These are phyloP conservation scores for Enteromius argenteus DNA, from an alignment of 2,797 vertebrate species.

Conservation along the genomic window DNA sequence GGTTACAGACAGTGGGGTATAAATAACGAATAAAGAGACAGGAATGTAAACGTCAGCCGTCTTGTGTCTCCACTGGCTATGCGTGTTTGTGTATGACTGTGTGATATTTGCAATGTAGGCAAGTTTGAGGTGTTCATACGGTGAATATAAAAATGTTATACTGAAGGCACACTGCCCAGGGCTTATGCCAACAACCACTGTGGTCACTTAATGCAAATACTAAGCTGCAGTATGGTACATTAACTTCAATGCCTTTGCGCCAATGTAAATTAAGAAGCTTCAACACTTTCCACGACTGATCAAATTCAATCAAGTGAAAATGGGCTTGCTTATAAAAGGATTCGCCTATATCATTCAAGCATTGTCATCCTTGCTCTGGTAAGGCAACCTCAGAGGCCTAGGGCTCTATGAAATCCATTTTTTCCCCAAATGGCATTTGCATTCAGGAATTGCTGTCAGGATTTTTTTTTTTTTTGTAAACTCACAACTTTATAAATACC, in stretches of 20 bases:
- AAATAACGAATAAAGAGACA: slow-evolving; percentile 40
- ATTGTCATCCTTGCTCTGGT: neutral
- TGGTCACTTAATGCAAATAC: slow-evolving; percentile 48
- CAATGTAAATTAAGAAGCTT: slow-evolving; percentile 24
- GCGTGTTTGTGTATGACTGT: slow-evolving; percentile 25
- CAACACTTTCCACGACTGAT: slow-evolving; percentile 35
- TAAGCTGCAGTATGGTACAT: slow-evolving; percentile 25
- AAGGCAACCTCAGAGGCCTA: neutral
- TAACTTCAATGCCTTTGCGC: slow-evolving; percentile 35
- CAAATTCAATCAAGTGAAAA: slow-evolving; percentile 31
- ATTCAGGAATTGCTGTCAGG: too few relatives aligned
- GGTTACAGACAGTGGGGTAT: slow-evolving; percentile 29
- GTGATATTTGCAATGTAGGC: slow-evolving; percentile 38
- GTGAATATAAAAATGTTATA: slow-evolving; percentile 35
- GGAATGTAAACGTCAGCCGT: slow-evolving; percentile 27
- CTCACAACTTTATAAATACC: neutral
- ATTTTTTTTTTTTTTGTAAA: neutral
- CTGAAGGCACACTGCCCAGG: slow-evolving; percentile 34
- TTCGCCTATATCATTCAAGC: neutral
- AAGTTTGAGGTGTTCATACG: slow-evolving; percentile 20
- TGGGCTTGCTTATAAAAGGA: neutral
- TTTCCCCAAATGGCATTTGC: too few relatives aligned
- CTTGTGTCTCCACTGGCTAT: slow-evolving; percentile 7
- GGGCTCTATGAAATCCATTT: neutral
- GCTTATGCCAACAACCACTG: slow-evolving; percentile 37